Base-by-base conservation (phyloP, 2,113 vertebrate species). In the Phainopepla nitens region DNA sequence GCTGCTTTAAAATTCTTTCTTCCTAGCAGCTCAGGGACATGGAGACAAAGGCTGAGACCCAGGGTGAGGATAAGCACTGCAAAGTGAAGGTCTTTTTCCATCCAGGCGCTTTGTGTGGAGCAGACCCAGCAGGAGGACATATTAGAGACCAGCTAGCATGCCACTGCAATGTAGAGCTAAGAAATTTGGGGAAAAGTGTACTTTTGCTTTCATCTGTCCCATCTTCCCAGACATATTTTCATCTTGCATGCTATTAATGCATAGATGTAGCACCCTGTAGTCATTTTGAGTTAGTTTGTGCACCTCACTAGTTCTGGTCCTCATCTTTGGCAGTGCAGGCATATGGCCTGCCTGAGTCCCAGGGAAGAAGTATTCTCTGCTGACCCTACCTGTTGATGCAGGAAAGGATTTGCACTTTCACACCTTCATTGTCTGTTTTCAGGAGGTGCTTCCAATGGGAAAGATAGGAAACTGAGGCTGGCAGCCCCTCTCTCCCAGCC, bases 131-230 rank as follows among this genome's bases (percentile, higher is more conserved):
- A 54, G 24, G 5, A 19, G 57, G 36, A 45, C 0, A 0, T 39
- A 15, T 36, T 69, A 29, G 29, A 78, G 70, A 44, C 29, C 65
- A 84, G 17, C 33, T 76, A n/a, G 27, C 35, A 39, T 29, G 31
- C 33, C 0, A 1, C 33, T 65, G 33, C 36, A 78, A 41, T 0
- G 0, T 3, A 60, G 23, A 75, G 4, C 0, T 25, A 29, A 87
- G 33, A 79, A 45, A 75, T 70, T 1, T 42, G 20, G 25, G 9
- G 11, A 5, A 29, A 82, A 85, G n/a, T 56, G 10, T 45, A 23
- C 56, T 82, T 91, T 83, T 57, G 14, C 23, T 88, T 95, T 86
- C 36, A 33, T 77, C 51, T 92, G 27, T 93, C 31, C 29, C 21
- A 16, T 80, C 61, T 83, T 92, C 35, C 45, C 41, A 14, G 41